Percentiles rank a stretch among this genome's conserved stretches.
phyloP scores from a whole-genome alignment of 2,888 invertebrate species.

The Drosophila macrospina region DNA sequence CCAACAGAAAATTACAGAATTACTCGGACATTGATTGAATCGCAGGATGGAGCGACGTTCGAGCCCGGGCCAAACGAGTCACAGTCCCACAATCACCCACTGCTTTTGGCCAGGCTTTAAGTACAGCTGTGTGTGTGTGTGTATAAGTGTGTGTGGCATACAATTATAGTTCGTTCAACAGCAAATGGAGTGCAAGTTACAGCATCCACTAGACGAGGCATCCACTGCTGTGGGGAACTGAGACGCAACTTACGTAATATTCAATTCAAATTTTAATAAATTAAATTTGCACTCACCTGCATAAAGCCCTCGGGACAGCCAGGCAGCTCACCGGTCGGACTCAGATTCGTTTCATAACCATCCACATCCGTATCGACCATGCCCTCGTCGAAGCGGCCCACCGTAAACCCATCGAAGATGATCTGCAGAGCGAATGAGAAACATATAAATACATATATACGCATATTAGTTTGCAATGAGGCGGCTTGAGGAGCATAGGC shows the following conservation, averaged over 20 bases:
- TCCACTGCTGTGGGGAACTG: no score
- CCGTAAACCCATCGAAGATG: constrained; percentile 94
- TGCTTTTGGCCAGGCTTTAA: constrained; percentile 1
- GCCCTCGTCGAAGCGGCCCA: constrained; percentile 92
- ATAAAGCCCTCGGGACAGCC: constrained; percentile 96
- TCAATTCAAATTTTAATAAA: constrained; percentile 70
- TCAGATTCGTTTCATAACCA: constrained; percentile 85
- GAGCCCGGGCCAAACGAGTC: constrained; percentile 14
- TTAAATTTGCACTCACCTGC: constrained; percentile 87
- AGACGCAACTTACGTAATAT: constrained; percentile 60
- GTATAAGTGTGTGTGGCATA: constrained; percentile 44
- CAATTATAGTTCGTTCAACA: constrained; percentile 63
- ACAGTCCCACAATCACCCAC: background rate
- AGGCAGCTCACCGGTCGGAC: constrained; percentile 87
- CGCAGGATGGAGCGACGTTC: constrained; percentile 53
- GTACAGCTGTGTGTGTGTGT: background rate
- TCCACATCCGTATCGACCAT: constrained; percentile 85
- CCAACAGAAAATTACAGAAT: constrained; percentile 79
- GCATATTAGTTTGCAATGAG: background rate
- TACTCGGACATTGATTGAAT: constrained; percentile 82
- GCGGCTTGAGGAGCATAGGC: background rate
- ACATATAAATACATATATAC: constrained; percentile 13
- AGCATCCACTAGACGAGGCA: constrained; percentile 22
- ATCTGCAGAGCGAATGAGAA: constrained; percentile 86
- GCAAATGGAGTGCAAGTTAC: constrained; percentile 71